phyloP scores from a whole-genome alignment of 2,113 vertebrate species.

The Psophia crepitans region DNA sequence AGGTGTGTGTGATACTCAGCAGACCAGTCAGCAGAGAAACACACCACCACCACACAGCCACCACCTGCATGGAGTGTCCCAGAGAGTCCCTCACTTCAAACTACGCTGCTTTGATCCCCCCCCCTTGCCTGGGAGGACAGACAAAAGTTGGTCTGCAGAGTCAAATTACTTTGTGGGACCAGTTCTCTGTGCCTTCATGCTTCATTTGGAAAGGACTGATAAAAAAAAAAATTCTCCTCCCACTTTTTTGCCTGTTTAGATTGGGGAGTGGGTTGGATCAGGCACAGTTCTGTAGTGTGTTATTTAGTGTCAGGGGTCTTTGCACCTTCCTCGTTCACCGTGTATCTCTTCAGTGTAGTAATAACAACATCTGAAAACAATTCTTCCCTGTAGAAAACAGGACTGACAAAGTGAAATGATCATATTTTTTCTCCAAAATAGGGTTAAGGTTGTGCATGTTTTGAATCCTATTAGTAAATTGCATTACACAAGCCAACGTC shows the following conservation, averaged over 20 bases:
- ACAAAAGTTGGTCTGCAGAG: not conserved
- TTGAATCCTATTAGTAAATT: constrained; percentile 16
- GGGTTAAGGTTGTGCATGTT: not conserved
- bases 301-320: not conserved
- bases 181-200: not conserved
- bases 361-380: not conserved
- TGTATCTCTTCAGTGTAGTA: not conserved
- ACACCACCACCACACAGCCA: rapidly evolving
- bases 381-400: not conserved
- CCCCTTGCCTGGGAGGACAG: not conserved
- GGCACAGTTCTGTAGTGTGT: not conserved
- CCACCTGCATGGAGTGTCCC: no score
- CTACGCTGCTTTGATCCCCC: not conserved
- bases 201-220: not conserved
- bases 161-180: not conserved
- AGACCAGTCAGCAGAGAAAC: not conserved
- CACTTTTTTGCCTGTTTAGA: not conserved
- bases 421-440: not conserved
- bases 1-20: not conserved
- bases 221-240: not conserved
- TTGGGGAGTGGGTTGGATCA: not conserved
- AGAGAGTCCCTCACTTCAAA: no score
- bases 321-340: not conserved
- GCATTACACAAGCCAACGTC: constrained; percentile 4
- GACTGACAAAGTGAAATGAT: not conserved